Base-by-base conservation (phyloP, 2,113 vertebrate species). In the Psittacula cyanocephala region DNA sequence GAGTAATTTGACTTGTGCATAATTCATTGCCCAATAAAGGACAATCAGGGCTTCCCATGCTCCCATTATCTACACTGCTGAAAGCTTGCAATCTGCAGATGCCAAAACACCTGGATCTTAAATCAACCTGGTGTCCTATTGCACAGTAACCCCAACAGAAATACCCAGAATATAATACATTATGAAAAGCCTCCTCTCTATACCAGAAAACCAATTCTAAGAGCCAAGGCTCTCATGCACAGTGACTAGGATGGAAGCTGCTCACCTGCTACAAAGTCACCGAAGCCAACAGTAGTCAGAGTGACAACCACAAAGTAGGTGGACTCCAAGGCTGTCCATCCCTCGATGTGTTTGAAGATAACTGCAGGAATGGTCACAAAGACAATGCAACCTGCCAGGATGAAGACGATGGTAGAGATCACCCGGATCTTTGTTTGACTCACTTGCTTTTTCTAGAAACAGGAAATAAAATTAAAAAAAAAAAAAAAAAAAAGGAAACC, bases 291-390 rank as follows among this genome's bases (percentile, higher is more conserved):
- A 0, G 99, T 99, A 83, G 99, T 99, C 84, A 99, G 98, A 55
- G 99, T 99, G 96, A 99, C 99, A 67, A 99, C 99, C 52, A 99
- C 99, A 96, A 99, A 99, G 97, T 99, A 99, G 94, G 99, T 99
- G 88, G 99, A 98, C 53, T 99, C 99, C 98, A 99, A 97, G 17
- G 98, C 98, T 39, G 98, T 99, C 99, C 99, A 99, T 24, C 98
- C 98, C 88, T 99, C 99, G 3, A 98, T 99, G 96, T 99, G 97
- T 84, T 99, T 99, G 97, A 99, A 99, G 96, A 99, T 98, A 93
- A 99, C 97, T 4, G 99, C 99, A 31, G 99, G 99, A 81, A 99
- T 98, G 37, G 99, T 99, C 96, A 99, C 99, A 64, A 99, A 99
- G 68, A 99, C 98, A 11, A 99, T 94, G 90, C 99, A 99, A 93